phyloP scores from a whole-genome alignment of 2,113 vertebrate genomes.

The Hydrochoerus hydrochaeris region DNA sequence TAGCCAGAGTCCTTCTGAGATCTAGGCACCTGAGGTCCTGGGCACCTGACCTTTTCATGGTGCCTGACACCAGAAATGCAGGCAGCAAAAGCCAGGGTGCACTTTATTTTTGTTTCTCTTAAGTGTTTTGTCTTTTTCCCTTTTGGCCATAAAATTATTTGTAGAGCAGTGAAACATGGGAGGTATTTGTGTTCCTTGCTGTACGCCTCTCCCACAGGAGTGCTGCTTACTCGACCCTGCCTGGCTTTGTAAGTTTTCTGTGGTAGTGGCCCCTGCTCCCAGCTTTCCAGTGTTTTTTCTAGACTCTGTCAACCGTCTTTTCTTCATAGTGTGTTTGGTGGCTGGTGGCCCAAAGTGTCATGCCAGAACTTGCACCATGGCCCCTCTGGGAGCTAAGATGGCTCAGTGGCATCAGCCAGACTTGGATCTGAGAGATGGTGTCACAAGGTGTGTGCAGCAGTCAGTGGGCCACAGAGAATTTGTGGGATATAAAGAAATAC shows the following conservation, averaged over 20 bases:
- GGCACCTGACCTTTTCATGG: too few species aligned
- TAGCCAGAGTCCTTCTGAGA: background rate
- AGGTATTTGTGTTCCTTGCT: background rate
- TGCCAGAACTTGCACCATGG: background rate
- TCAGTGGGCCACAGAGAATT: background rate
- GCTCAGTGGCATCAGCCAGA: background rate
- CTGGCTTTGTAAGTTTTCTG: background rate
- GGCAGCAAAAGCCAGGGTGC: background rate
- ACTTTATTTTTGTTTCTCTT: background rate
- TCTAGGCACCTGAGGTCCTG: background rate
- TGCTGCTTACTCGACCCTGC: too few species aligned
- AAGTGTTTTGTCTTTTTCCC: background rate
- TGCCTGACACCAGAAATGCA: background rate
- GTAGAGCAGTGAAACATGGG: background rate
- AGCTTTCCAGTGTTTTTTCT: background rate
- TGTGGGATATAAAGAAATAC: background rate
- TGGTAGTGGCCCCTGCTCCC: too few species aligned
- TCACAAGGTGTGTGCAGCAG: too few species aligned
- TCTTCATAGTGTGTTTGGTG: background rate
- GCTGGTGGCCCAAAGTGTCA: too few species aligned
- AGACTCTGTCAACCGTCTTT: background rate
- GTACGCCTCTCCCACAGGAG: background rate
- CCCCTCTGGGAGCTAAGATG: background rate
- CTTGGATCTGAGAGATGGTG: background rate
- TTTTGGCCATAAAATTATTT: background rate